Evolutionary conservation across 2,888 invertebrate genomes (phyloP), one percentile per base, ranked within the genome.

Genomic region (Tethea ocularis): DNA sequence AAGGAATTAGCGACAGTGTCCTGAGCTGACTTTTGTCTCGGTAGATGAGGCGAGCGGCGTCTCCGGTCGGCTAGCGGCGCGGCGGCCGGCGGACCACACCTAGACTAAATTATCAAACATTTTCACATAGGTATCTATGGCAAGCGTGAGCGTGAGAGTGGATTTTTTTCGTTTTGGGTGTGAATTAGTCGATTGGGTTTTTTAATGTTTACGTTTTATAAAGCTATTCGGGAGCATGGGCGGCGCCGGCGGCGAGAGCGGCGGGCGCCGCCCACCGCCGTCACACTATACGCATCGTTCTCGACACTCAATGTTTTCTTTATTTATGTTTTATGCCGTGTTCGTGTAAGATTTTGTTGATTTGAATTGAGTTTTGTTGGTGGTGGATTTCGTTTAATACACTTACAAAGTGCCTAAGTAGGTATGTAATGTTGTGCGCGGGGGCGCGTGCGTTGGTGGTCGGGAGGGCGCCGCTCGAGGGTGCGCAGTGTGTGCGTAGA

Each of bases 101-200:
- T 91, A 89, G 86, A 90, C 91, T 92, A 91, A 85, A 91, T 90
- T 87, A 88, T 86, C 89, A 89, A 89, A 91, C 88, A 89, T 91
- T 92, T 91, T 91, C 91, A 91, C 92, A 92, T 93, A 92, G 92
- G 93, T 93, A 93, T 93, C 93, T 93, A 93, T 93, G 89, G 90
- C 91, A 91, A 93, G 93, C 87, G 93, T 93, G 93, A 91, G 93
- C 91, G 93, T 93, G 93, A 91, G 93, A 93, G 93, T 93, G 93
- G 87, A 92, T 91, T 93, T 91, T 87, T 89, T 92, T 90, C 90
- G 90, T 92, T 92, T 93, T 90, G 93, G 91, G 92, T 91, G 92
- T 93, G 92, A 92, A 89, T 91, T 93, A 93, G 93, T 91, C 93
- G 91, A 93, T 93, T 93, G 93, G 92, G 92, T 92, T 91, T 89